A percentile compares a stretch with the other conserved stretches of the same genome.
Conservation (phyloP, 2,113 vertebrate genomes). For the Sphaerodactylus townsendi region DNA sequence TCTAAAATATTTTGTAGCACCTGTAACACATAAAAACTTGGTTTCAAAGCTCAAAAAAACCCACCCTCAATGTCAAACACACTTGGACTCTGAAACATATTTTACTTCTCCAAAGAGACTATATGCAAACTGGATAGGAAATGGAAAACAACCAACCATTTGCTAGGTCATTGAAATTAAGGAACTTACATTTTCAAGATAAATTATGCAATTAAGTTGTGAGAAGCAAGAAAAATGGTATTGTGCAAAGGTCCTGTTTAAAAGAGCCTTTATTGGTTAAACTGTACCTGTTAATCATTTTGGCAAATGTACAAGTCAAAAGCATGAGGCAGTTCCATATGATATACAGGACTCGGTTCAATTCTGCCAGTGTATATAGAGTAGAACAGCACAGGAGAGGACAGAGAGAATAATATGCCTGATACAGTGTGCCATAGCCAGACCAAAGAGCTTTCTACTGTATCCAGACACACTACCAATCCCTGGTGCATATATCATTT, state of each 20-base stretch:
- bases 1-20: constrained; percentile 99
- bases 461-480: too few relatives aligned
- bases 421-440: too few relatives aligned
- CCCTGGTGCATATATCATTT: too few relatives aligned
- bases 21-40: constrained; percentile 69
- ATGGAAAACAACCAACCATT: too few relatives aligned
- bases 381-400: background rate
- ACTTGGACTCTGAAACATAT: background rate
- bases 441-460: too few relatives aligned
- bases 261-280: background rate
- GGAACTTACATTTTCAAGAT: background rate
- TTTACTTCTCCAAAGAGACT: background rate
- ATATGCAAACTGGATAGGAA: background rate
- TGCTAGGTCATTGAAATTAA: too few relatives aligned
- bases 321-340: background rate
- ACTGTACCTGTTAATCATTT: background rate
- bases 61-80: background rate
- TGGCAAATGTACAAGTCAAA: background rate
- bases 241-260: background rate
- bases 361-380: background rate
- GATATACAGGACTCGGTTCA: background rate
- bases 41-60: background rate
- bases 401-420: too few relatives aligned
- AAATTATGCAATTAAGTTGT: background rate
- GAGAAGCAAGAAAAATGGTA: background rate